Percentiles rank a stretch among this genome's conserved stretches.
These are phyloP conservation scores for Clistopyga incitator DNA, from an alignment of 2,888 invertebrate species.

Conservation along the genomic window DNA sequence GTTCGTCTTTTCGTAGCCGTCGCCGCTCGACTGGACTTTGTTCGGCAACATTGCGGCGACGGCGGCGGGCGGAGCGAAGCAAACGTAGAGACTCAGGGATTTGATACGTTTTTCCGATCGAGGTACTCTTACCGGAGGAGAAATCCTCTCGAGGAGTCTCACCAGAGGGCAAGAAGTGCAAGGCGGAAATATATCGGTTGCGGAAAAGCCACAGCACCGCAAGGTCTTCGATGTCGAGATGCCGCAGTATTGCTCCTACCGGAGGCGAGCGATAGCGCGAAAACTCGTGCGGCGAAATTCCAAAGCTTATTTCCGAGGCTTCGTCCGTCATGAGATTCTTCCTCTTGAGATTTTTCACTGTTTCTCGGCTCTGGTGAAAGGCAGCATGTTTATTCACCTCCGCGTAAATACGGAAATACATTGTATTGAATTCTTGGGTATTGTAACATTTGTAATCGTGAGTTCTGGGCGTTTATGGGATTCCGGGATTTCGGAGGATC, in stretches of 20 bases:
- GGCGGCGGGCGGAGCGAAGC: too few species aligned
- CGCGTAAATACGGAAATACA: constrained; percentile 15
- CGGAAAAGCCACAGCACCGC: constrained; percentile 1
- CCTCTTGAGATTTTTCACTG: constrained; percentile 15
- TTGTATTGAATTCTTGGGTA: constrained; percentile 15
- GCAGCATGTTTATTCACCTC: constrained; percentile 10
- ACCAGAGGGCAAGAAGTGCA: constrained; percentile 2
- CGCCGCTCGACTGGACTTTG: constrained; percentile 15
- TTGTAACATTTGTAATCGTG: constrained; percentile 44
- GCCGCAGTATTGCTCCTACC: background rate
- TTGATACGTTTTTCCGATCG: constrained; percentile 58
- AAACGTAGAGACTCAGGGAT: constrained; percentile 2
- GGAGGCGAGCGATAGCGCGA: constrained; percentile 41
- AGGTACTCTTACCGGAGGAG: constrained; percentile 17
- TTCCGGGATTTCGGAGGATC: background rate
- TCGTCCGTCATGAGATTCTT: constrained; percentile 18
- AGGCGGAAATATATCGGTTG: constrained; percentile 17
- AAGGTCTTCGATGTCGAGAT: background rate
- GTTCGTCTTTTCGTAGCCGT: constrained; percentile 27
- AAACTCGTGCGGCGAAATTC: constrained; percentile 48
- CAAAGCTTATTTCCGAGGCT: constrained; percentile 36
- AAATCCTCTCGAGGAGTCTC: constrained; percentile 50
- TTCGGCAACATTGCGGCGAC: background rate
- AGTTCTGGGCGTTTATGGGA: constrained; percentile 3
- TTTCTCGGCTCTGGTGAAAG: constrained; percentile 1